phyloP scores from a whole-genome alignment of 2,113 vertebrate genomes.

The Meriones unguiculatus region DNA sequence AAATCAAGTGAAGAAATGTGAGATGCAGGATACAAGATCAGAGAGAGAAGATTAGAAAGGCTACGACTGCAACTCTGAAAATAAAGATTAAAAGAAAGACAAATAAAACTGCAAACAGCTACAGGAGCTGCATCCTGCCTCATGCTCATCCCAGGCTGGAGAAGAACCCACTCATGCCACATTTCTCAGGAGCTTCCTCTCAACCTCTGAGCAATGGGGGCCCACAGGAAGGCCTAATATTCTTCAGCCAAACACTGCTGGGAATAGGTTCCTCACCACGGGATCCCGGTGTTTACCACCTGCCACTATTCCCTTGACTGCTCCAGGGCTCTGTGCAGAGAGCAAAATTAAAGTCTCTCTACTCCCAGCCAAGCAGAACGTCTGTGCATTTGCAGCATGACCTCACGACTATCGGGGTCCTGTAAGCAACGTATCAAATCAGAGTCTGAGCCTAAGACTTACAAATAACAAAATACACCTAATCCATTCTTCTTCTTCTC shows the following conservation, averaged over 20 bases:
- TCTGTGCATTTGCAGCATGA: background rate
- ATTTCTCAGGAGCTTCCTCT: background rate
- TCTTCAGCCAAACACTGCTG: background rate
- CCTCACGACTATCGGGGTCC: background rate
- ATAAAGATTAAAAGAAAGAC: background rate
- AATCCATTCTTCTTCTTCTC: background rate
- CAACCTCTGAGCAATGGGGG: background rate
- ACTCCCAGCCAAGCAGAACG: background rate
- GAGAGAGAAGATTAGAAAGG: background rate
- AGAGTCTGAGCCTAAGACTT: background rate
- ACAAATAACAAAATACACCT: background rate
- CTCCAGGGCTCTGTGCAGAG: background rate
- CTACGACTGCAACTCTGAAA: background rate
- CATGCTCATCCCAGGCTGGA: accelerated
- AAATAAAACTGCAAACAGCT: background rate
- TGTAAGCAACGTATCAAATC: background rate
- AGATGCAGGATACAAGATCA: background rate
- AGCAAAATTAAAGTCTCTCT: background rate
- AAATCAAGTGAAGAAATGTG: background rate
- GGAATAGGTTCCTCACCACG: background rate
- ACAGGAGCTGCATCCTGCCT: background rate
- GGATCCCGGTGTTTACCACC: background rate
- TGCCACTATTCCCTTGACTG: background rate
- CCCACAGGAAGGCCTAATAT: background rate
- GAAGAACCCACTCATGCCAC: background rate